Evolutionary conservation across 2,113 vertebrate genomes (phyloP).

Genomic region (Thermophis baileyi): DNA sequence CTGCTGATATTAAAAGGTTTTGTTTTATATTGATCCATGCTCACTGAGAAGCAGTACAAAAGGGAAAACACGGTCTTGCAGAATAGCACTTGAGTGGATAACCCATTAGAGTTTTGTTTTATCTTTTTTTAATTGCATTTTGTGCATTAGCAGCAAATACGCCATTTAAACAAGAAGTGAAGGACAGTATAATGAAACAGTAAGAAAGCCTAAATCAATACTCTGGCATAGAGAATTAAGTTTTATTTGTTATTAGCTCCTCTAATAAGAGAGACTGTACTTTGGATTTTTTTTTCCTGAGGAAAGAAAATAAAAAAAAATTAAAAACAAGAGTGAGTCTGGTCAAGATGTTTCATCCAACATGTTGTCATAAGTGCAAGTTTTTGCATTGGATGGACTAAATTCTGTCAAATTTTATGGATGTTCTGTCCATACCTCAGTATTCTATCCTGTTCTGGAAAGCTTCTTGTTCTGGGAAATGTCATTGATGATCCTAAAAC

Average conservation of each 20-base stretch:
- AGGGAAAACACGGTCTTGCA: neutral
- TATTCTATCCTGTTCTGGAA: neutral
- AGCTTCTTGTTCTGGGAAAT: neutral
- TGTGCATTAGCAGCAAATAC: neutral
- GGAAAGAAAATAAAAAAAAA: neutral
- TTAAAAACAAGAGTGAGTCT: constrained; percentile 28
- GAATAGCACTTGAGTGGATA: neutral
- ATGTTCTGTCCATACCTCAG: neutral
- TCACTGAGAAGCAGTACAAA: neutral
- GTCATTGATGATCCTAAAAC: neutral
- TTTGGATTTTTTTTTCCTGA: neutral
- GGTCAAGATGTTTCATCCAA: neutral
- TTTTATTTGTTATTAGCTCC: constrained; percentile 26
- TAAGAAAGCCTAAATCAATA: neutral
- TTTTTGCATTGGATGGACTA: neutral
- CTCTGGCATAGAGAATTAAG: neutral
- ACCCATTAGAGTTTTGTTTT: neutral
- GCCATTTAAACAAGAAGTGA: neutral
- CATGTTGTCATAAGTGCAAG: neutral
- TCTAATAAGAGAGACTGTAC: neutral
- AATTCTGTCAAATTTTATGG: neutral
- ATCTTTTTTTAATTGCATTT: neutral
- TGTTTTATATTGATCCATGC: neutral
- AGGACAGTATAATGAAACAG: constrained; percentile 1
- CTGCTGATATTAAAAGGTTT: neutral